These are phyloP conservation scores for Axinella damicornis DNA, from an alignment of 37 sponge, comb jelly and placozoan genomes.

Conservation along the genomic window DNA sequence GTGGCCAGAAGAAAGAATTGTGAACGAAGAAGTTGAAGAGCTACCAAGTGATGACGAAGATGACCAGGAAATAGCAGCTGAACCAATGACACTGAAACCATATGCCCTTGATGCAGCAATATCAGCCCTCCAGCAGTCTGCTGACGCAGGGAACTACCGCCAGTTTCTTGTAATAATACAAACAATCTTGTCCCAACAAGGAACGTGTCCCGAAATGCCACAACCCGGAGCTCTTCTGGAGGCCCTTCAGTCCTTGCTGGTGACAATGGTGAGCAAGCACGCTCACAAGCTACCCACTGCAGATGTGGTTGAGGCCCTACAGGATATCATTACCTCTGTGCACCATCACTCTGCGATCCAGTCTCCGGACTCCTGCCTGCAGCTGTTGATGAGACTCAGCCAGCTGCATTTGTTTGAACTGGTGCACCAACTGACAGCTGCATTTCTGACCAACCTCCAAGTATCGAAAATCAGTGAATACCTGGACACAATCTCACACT, in stretches of 20 bases:
- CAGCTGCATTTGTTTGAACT: slow-evolving; percentile 11
- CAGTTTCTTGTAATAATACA: slow-evolving; percentile 25
- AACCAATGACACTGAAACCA: background rate
- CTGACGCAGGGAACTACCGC: slow-evolving; percentile 26
- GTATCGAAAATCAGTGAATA: slow-evolving; percentile 25
- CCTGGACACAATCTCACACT: slow-evolving; percentile 23
- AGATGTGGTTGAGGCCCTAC: slow-evolving; percentile 10
- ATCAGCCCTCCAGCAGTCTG: background rate
- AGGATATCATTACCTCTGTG: slow-evolving; percentile 17
- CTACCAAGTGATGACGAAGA: slow-evolving; percentile 31
- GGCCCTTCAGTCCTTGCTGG: background rate
- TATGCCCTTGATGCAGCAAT: slow-evolving; percentile 12
- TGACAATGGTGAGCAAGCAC: slow-evolving; percentile 23
- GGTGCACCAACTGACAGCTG: background rate
- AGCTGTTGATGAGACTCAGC: slow-evolving; percentile 3
- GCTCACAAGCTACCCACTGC: background rate
- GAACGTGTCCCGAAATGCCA: background rate
- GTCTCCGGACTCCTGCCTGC: slow-evolving; percentile 7
- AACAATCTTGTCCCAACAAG: slow-evolving; percentile 2
- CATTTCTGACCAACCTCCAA: slow-evolving; percentile 8
- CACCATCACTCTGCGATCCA: background rate
- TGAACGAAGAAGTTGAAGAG: slow-evolving; percentile 38
- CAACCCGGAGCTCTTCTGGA: background rate
- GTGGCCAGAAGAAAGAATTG: background rate
- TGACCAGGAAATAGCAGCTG: background rate